Percentiles rank a stretch among this genome's conserved stretches.
These are phyloP conservation scores for Scolopax bukidnonensis DNA, from an alignment of 2,797 vertebrate genomes.

Conservation along the genomic window DNA sequence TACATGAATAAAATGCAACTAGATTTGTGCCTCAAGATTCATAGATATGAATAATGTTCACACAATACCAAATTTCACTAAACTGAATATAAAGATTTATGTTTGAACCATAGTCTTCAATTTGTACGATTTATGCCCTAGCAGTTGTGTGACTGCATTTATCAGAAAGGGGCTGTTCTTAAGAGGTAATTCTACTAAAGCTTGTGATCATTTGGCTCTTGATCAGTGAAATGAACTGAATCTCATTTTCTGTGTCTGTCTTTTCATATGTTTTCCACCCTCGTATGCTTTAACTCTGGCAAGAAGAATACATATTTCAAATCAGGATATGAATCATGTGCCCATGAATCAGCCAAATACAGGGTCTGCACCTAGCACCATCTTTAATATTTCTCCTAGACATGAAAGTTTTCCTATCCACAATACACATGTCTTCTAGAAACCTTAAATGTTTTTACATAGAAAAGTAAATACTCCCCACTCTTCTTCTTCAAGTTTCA, in stretches of 20 bases:
- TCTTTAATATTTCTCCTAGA: background rate
- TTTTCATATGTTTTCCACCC: background rate
- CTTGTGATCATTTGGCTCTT: conserved; percentile 15
- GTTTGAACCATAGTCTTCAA: conserved; percentile 23
- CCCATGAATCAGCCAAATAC: background rate
- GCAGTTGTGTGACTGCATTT: background rate
- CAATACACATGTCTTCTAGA: background rate
- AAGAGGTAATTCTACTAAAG: conserved; percentile 58
- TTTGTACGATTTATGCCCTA: conserved; percentile 32
- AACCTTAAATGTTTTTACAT: background rate
- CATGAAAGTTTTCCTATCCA: background rate
- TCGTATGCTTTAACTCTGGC: background rate
- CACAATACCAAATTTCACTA: conserved; percentile 30
- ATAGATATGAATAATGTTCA: conserved; percentile 34
- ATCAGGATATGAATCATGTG: background rate
- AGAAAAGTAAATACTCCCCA: background rate
- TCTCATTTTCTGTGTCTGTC: conserved; percentile 42
- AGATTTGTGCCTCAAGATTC: conserved; percentile 60
- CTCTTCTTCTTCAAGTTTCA: background rate
- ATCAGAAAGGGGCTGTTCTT: conserved; percentile 13
- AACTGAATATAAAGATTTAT: conserved; percentile 49
- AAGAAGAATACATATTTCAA: background rate
- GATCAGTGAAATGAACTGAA: conserved; percentile 44
- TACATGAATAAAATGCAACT: conserved; percentile 52
- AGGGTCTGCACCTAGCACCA: background rate